Evolutionary conservation across 2,797 vertebrate genomes (phyloP), one percentile per base, ranked within the genome.

Genomic region (Myripristis jacobus): DNA sequence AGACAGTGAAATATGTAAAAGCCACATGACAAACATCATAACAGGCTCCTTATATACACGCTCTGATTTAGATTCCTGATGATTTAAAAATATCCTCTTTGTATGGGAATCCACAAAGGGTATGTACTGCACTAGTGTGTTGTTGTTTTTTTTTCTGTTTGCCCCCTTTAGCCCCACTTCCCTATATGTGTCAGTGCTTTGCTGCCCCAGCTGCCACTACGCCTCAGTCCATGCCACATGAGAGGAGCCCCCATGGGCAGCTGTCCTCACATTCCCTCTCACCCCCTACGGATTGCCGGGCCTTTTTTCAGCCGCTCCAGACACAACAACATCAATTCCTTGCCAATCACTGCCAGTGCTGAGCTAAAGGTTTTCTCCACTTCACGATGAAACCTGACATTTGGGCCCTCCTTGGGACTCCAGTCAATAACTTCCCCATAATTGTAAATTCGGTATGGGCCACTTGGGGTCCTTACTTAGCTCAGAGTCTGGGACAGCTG

Each of bases 191-290:
- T 31, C n/a, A 2, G 18, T 9, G 47, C 65, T 75, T 38, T 74
- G 61, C 41, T 47, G 15, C 43, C 48, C 77, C 90, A 92, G 81
- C 87, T 92, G 90, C 87, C 65, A 24, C 60, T 36, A 59, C 73
- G 70, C 77, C 82, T 92, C 83, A 77, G 48, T 62, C 41, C 61
- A 10, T 13, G 64, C 38, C 69, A 87, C 86, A 80, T 75, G 62
- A 76, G 76, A 75, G 72, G 66, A 18, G 52, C 29, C 66, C 70
- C 58, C 34, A 22, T 0, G n/a, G 74, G 60, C 91, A 91, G 85
- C 88, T 91, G 89, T 63, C 73, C 75, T 81, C 80, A 58, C 77
- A 12, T n/a, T 62, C 21, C 69, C 80, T 10, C 16, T 36, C 74
- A 52, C 38, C 60, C 50, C 70, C 48, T 31, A 55, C 74, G 48